phyloP scores from a whole-genome alignment of 2,113 vertebrate genomes.

The Melanerpes aurifrons region DNA sequence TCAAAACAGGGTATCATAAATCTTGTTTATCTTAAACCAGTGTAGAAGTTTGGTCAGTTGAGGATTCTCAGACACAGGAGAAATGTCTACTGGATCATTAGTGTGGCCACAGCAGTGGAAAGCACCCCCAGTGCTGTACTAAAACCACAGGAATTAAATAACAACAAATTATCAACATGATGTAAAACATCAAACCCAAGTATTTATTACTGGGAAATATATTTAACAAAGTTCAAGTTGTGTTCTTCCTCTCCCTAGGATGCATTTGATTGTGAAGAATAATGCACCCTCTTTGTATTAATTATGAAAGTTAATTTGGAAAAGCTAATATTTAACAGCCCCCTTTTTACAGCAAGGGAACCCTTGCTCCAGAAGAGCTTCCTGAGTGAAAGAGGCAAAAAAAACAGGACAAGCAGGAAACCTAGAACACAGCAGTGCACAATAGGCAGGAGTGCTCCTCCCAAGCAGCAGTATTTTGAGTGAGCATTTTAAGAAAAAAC shows the following conservation, averaged over 20 bases:
- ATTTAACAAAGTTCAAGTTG: background rate
- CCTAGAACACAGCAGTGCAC: background rate
- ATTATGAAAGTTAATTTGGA: background rate
- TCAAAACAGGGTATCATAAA: background rate
- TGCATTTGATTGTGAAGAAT: background rate
- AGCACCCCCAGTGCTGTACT: background rate
- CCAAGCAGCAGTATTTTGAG: background rate
- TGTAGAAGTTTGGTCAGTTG: background rate
- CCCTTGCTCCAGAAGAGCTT: background rate
- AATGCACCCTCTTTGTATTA: background rate
- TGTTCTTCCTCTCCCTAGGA: background rate
- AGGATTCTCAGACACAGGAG: background rate
- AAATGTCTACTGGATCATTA: background rate
- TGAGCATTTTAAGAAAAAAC: background rate
- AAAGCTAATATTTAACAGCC: background rate
- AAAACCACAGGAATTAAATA: background rate
- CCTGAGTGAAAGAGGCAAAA: background rate
- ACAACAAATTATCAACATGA: background rate
- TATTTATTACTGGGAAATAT: background rate
- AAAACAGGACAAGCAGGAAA: background rate
- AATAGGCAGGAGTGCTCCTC: background rate
- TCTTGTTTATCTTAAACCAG: background rate
- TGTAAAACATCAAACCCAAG: background rate
- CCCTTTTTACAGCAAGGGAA: background rate
- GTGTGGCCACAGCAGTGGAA: background rate